These are phyloP conservation scores for Apoda limacodes DNA, from an alignment of 2,888 invertebrate genomes.

Conservation along the genomic window DNA sequence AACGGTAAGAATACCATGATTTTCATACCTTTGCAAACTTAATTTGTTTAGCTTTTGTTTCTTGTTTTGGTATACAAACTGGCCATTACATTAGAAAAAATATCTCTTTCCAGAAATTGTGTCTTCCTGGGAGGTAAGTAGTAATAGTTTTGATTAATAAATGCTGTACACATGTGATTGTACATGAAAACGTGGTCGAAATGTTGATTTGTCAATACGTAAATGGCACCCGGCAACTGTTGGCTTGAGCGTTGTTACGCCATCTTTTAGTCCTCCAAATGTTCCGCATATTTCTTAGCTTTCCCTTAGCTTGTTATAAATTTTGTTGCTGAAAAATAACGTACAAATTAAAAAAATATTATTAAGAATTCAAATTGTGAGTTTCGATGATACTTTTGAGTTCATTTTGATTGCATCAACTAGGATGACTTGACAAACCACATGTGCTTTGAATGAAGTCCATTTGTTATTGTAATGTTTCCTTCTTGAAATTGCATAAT, in stretches of 20 bases:
- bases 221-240: conserved; percentile 62
- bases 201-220: conserved; percentile 65
- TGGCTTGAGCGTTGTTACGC: conserved; percentile 60
- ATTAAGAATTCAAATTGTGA: too few relatives aligned
- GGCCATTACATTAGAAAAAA: conserved; percentile 70
- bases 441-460: conserved; percentile 59
- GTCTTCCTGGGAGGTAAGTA: conserved; percentile 68
- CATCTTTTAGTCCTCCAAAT: conserved; percentile 66
- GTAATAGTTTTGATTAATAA: conserved; percentile 48
- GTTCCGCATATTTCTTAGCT: conserved; percentile 64
- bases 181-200: too few relatives aligned
- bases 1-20: conserved; percentile 59
- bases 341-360: too few relatives aligned
- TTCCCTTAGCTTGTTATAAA: too few relatives aligned
- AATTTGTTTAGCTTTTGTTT: conserved; percentile 69
- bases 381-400: too few relatives aligned
- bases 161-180: too few relatives aligned
- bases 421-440: conserved; percentile 58
- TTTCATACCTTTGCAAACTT: conserved; percentile 36
- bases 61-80: conserved; percentile 71
- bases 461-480: conserved; percentile 54
- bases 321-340: too few relatives aligned
- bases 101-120: conserved; percentile 69
- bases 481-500: conserved; percentile 42
- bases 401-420: too few relatives aligned